Base-by-base conservation (phyloP, 2,888 invertebrate species). In the Noctua janthina region DNA sequence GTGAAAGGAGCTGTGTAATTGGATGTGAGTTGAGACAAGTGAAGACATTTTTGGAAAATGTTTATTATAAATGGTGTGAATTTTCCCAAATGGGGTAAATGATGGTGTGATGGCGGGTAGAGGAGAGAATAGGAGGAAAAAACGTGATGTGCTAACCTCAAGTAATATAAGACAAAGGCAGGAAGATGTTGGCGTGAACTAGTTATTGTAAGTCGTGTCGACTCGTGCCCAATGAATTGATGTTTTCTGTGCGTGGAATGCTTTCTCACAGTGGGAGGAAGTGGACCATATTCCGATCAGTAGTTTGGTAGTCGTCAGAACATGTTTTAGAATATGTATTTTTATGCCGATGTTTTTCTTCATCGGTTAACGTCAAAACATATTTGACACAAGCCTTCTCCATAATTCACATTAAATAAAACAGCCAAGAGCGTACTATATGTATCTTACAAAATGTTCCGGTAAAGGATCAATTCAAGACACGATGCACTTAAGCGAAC, bases 401-500 rank as follows among this genome's bases (percentile, higher is more conserved):
- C 4, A 1, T 68, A 46, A n/a, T n/a, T 17, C n/a, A n/a, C 15
- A 46, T 68, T 64, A 5, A 39, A 39, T 66, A 39, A 39, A 66
- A 35, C 1, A n/a, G n/a, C 68, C 46, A 5, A 46, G 46, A 4
- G 46, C 46, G 20, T 54, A 7, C n/a, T 35, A 35, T 51, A 15
- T 15, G 35, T 66, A 51, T 39, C 23, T 64, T 43, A 69, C 17
- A 71, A 59, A 69, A 78, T 69, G 54, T 67, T 51, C 17, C 39
- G 11, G 20, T 43, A 39, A n/a, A 29, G 35, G 75, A 67, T 69
- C n/a, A 64, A 84, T 79, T 84, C 62, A 64, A 49, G 68, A 67
- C 67, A 56, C 20, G 73, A 43, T 78, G 64, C 79, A 59, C 51
- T 76, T 39, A 69, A 70, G 75, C 70, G 75, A 56, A 87, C 43